phyloP scores from a whole-genome alignment of 2,113 vertebrate genomes.

The Ellobius talpinus region DNA sequence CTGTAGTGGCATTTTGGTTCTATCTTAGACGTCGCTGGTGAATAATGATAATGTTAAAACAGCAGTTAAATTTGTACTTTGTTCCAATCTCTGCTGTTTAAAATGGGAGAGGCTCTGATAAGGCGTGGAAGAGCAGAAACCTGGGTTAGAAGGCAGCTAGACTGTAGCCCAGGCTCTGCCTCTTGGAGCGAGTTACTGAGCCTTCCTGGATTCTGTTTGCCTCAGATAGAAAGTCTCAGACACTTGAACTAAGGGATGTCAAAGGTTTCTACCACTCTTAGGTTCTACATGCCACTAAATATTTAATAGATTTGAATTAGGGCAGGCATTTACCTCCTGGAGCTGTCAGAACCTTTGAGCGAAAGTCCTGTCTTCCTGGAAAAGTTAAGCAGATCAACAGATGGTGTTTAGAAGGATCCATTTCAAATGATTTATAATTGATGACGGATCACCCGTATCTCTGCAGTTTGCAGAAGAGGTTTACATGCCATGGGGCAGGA shows the following conservation, averaged over 20 bases:
- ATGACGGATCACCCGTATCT: constrained; percentile 54
- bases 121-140: neutral
- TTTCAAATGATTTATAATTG: constrained; percentile 76
- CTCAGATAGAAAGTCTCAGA: constrained; percentile 38
- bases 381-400: constrained; percentile 76
- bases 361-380: constrained; percentile 61
- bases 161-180: neutral
- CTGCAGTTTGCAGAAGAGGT: constrained; percentile 67
- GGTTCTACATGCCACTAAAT: constrained; percentile 23
- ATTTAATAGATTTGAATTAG: constrained; percentile 60
- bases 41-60: constrained; percentile 53
- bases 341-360: constrained; percentile 49
- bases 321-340: constrained; percentile 59
- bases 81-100: constrained; percentile 7
- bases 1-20: constrained; percentile 41
- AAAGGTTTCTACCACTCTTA: neutral
- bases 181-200: neutral
- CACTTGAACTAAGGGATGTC: neutral
- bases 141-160: neutral
- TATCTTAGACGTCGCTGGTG: constrained; percentile 15
- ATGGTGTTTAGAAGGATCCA: constrained; percentile 75
- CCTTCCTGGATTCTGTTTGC: neutral
- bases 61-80: constrained; percentile 41
- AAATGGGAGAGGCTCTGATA: neutral
- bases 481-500: constrained; percentile 57